Base-by-base conservation (phyloP, 2,888 invertebrate species). In the Drosophila prolongata region DNA sequence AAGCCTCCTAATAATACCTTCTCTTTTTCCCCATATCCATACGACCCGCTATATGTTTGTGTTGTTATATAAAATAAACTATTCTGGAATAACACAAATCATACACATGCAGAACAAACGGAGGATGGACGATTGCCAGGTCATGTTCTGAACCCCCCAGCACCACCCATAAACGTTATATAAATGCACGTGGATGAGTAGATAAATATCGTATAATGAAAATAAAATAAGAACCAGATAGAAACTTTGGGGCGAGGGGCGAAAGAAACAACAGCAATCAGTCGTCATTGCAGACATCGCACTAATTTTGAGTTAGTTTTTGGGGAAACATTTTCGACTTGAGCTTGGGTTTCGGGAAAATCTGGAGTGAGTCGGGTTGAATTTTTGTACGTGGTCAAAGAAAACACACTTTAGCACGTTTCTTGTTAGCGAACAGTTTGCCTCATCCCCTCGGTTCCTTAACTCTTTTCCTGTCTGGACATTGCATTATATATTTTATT, bases 111-210 rank as follows among this genome's bases (percentile, higher is more conserved):
- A 37, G 38, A 42, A 35, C 42, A 27, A 47, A 19, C 37, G 19
- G 19, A 14, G 46, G 3, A 24, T 65, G 65, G 65, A 66, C 65
- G 46, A 35, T 50, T 57, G 66, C 74, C 76, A 70, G 57, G 58
- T 59, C 54, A 46, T 30, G 49, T 40, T 49, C 50, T 37, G n/a
- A 16, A 6, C 9, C 11, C 10, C 6, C 8, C 27, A 4, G 10
- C 14, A 27, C 43, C 46, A 38, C 58, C 58, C 61, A 79, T 82
- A 90, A 90, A 85, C 87, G 89, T 78, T 86, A 78, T 89, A 80
- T 89, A 87, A 90, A 87, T 90, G 89, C 90, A 90, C 88, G 87
- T 90, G 91, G 80, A 89, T 89, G 89, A 89, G 87, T 89, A 89
- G 80, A 90, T 87, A 90, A 90, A 89, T 87, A 90, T 86, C 76